Evolutionary conservation across 2,888 invertebrate genomes (phyloP), one percentile per base, ranked within the genome.

Genomic region (Euspilapteryx auroguttella): DNA sequence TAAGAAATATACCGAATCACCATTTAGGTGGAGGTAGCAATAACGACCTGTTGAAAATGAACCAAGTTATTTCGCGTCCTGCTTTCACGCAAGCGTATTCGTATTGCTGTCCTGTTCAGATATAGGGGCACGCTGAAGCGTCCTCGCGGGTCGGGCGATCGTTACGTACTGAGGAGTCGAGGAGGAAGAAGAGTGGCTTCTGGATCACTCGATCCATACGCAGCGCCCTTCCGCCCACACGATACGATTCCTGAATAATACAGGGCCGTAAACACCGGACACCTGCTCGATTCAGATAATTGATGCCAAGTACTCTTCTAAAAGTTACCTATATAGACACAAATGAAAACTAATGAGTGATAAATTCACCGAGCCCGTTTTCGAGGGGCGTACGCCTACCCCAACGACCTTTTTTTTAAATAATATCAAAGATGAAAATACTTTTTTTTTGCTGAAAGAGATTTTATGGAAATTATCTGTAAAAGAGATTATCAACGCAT

Each of bases 41-140:
- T 68, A 69, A 66, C 65, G 71, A 73, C 73, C 73, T 73, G 73
- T 71, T 73, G 73, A 71, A 64, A 65, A 54, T 47, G 55, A 49
- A 44, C 46, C 45, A 44, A 38, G 42, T 34, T 45, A 37, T 44
- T 47, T 42, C 45, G 49, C 45, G 53, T 71, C 68, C 49, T 53
- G 47, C 46, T 71, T 64, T 56, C 38, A 34, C 59, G 37, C 39
- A 33, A 34, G 35, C 30, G 36, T 33, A 37, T 35, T 34, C 38
- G 52, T 59, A 56, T 57, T 27, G 52, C 45, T 45, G 53, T 68
- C 63, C 50, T 58, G 48, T 42, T 63, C 47, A 33, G 40, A 28
- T 34, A 36, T 31, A 34, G 34, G 32, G 35, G 36, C 41, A 32
- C 37, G 47, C 42, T 48, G 42, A 58, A 45, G 51, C 73, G 68